Evolutionary conservation across 2,797 vertebrate species (phyloP).

Genomic region (Petrocephalus schoutedeni): DNA sequence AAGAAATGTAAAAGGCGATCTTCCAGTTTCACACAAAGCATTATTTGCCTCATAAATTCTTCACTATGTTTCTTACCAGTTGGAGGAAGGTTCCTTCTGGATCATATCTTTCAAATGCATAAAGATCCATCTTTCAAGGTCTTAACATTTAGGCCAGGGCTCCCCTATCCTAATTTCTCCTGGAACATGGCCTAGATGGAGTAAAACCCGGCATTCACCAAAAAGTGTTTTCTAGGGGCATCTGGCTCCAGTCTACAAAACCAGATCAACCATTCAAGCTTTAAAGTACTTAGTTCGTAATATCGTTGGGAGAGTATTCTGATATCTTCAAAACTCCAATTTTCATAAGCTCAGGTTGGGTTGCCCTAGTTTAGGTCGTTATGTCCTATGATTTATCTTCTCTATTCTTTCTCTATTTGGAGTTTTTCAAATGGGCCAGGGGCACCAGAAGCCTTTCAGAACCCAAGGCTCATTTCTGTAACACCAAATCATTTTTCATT

Average conservation of each 20-base stretch:
- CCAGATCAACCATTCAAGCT: not conserved
- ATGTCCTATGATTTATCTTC: not conserved
- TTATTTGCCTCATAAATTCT: not conserved
- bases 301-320: not conserved
- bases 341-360: not conserved
- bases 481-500: not conserved
- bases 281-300: not conserved
- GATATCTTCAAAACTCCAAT: not conserved
- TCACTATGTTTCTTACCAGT: not conserved
- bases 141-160: not conserved
- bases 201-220: not conserved
- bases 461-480: not conserved
- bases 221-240: not conserved
- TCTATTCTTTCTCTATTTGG: not conserved
- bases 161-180: not conserved
- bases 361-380: not conserved
- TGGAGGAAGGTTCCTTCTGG: not conserved
- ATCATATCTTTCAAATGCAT: not conserved
- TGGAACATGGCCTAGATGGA: not conserved
- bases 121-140: not conserved
- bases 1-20: not conserved
- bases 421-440: not conserved
- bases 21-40: not conserved
- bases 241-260: not conserved
- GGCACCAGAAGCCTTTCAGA: not conserved